Evolutionary conservation across 2,113 vertebrate species (phyloP).

Genomic region (Chauna torquata): DNA sequence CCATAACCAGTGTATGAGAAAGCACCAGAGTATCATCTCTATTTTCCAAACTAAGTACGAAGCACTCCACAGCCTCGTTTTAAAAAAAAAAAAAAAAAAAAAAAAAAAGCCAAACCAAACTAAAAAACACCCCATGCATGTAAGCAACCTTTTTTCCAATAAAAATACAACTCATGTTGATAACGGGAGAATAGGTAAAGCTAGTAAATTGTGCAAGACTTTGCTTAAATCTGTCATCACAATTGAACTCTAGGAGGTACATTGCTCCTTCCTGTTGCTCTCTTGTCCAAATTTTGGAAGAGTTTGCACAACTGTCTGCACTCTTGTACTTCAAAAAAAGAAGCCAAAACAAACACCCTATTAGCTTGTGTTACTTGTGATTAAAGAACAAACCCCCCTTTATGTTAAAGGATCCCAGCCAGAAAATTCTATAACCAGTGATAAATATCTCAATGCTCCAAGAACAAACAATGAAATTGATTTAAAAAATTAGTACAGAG

Average conservation of each 20-base stretch:
- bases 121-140: too few relatives aligned
- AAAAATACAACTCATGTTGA: not conserved
- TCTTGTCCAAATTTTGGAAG: not conserved
- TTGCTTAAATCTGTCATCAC: not conserved
- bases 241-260: too few relatives aligned
- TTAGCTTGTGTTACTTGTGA: not conserved
- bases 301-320: not conserved
- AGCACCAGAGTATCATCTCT: not conserved
- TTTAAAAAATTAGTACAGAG: too few relatives aligned
- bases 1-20: not conserved
- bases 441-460: not conserved
- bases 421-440: not conserved
- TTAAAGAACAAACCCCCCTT: not conserved
- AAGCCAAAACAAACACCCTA: too few relatives aligned
- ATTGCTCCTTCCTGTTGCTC: not conserved
- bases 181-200: not conserved
- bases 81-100: too few relatives aligned
- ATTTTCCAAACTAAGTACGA: not conserved
- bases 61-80: not conserved
- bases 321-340: not conserved
- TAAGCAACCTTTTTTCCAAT: not conserved
- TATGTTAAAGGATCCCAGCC: not conserved
- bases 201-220: not conserved
- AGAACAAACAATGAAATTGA: not conserved
- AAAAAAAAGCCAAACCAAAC: too few relatives aligned